A percentile compares a stretch with the other conserved stretches of the same genome.
Conservation (phyloP, 53 echinoderm and acorn worm genomes). For the Luidia sarsii region DNA sequence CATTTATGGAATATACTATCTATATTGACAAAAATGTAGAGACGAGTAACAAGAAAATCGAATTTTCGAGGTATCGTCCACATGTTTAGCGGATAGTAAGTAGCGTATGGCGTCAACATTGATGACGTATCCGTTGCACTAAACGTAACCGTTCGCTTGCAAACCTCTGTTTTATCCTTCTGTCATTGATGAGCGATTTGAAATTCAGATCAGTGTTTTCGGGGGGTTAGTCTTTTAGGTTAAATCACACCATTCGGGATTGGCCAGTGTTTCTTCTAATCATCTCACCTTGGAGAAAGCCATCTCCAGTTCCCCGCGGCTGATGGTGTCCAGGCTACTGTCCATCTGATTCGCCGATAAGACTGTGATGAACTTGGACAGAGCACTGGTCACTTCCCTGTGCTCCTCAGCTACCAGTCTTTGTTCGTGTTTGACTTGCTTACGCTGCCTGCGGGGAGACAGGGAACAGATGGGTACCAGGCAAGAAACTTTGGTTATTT, state of each 20-base stretch:
- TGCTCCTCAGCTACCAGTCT: slow-evolving; percentile 59
- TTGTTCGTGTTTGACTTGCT: slow-evolving; percentile 37
- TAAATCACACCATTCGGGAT: neutral
- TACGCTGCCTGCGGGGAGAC: slow-evolving; percentile 62
- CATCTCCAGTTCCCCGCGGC: slow-evolving; percentile 69
- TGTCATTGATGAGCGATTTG: neutral
- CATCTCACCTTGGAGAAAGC: slow-evolving; percentile 70
- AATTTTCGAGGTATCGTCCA: no score
- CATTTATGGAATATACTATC: no score
- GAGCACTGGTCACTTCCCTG: slow-evolving; percentile 57
- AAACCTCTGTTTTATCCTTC: no score
- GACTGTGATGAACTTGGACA: slow-evolving; percentile 74
- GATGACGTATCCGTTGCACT: no score
- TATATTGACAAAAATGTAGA: no score
- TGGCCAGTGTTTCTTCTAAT: neutral
- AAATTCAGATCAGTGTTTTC: neutral
- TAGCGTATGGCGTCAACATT: no score
- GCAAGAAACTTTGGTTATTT: no score
- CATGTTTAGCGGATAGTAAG: no score
- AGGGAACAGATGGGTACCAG: no score
- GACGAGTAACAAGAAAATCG: no score
- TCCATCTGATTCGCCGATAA: slow-evolving; percentile 72
- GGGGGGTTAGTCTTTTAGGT: neutral
- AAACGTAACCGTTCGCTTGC: no score
- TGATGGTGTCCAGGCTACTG: slow-evolving; percentile 38